Percentiles rank a stretch among this genome's conserved stretches.
Evolutionary conservation across 2,113 vertebrate genomes (phyloP).

Genomic region (Phalacrocorax carbo): DNA sequence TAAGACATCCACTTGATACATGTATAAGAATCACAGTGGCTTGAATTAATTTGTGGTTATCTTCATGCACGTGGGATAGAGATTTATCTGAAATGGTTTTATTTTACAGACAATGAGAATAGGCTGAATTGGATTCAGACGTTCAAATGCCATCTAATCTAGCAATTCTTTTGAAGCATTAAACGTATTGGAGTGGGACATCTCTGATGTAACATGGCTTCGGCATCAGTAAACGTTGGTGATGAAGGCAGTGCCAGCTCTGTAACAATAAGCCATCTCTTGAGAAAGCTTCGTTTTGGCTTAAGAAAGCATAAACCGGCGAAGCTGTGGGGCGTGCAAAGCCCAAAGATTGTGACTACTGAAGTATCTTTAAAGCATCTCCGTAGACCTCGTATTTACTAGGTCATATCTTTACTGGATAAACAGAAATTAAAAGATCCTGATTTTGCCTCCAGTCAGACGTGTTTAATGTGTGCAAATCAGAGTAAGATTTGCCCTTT

Average conservation of each 20-base stretch:
- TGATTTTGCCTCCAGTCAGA: conserved; percentile 28
- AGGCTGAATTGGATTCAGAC: neutral
- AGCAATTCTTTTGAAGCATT: neutral
- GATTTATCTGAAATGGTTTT: conserved; percentile 2
- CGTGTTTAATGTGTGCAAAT: conserved; percentile 19
- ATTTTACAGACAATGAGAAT: neutral
- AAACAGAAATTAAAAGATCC: conserved; percentile 30
- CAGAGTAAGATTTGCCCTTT: conserved; percentile 3
- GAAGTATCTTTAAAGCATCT: conserved; percentile 9
- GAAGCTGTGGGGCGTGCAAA: neutral
- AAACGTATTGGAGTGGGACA: neutral
- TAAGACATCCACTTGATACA: neutral
- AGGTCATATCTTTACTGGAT: neutral
- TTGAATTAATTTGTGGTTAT: conserved; percentile 1
- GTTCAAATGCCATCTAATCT: neutral
- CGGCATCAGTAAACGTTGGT: neutral
- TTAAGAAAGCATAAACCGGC: neutral
- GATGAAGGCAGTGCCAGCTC: neutral
- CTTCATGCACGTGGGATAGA: neutral
- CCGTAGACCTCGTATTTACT: neutral
- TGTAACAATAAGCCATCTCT: neutral
- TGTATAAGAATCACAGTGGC: neutral
- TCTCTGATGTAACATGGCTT: neutral
- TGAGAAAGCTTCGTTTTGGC: neutral
- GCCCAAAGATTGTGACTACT: neutral